Evolutionary conservation across 2,888 invertebrate genomes (phyloP), one percentile per base, ranked within the genome.

Genomic region (Latheticus oryzae): DNA sequence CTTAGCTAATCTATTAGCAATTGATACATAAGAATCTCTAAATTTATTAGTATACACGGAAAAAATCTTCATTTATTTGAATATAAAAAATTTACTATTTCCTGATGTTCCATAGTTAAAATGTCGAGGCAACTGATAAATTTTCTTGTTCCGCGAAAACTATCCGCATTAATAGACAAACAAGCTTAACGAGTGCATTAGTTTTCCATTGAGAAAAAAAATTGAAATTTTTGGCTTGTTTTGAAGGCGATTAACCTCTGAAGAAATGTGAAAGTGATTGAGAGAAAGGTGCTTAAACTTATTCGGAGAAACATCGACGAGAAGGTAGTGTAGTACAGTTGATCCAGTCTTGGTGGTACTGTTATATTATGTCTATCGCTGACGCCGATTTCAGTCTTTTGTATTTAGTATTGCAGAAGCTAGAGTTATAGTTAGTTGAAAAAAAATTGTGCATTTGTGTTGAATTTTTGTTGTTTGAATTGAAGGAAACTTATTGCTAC

Each of bases 301-400:
- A 42, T 28, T 32, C 33, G 33, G 38, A 17, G 45, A 45, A 43
- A 45, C 45, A 45, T 28, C 21, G 45, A 19, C 45, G 12, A 47
- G 23, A 48, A 38, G 42, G 48, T 37, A 51, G 33, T 21, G 37
- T 37, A 45, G 43, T 61, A 58, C 53, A 61, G 60, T 55, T 66
- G 64, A 63, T 63, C 64, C 60, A 66, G 60, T 65, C 50, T 50
- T 63, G 61, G 63, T 62, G 60, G 65, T 65, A 65, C 64, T 64
- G 62, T 65, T 65, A 65, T 64, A 67, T 58, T 64, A 64, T 58
- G 40, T 58, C 53, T 56, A 63, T 42, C 52, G 52, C 42, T 52
- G 51, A 55, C 58, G 58, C 38, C 43, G 48, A 52, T 57, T 56
- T 59, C 61, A 64, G 64, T 65, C 52, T 53, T 45, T 53, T 47